phyloP scores from a whole-genome alignment of 2,797 vertebrate species.

The Epinephelus awoara region DNA sequence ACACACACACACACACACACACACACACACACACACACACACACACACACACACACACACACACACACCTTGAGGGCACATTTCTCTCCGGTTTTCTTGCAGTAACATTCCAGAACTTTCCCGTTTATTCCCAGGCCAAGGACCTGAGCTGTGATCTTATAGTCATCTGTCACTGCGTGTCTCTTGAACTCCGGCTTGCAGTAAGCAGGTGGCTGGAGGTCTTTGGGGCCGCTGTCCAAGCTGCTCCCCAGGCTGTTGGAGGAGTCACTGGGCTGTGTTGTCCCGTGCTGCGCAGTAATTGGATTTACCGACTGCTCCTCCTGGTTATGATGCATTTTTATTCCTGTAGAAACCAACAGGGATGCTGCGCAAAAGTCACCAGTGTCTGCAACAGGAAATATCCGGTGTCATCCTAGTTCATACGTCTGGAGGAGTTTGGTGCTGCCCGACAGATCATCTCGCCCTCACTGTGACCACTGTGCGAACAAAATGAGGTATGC shows the following conservation, averaged over 20 bases:
- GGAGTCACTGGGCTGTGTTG: slow-evolving; percentile 41
- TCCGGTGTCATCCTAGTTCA: slow-evolving; percentile 35
- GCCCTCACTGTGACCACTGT: not conserved
- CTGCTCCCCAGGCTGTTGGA: slow-evolving; percentile 45
- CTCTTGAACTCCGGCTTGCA: slow-evolving; percentile 88
- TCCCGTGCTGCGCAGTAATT: slow-evolving; percentile 42
- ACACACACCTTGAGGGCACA: slow-evolving; percentile 93
- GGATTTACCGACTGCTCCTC: slow-evolving; percentile 55
- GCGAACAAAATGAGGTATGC: not conserved
- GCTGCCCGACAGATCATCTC: slow-evolving; percentile 27
- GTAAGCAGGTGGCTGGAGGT: slow-evolving; percentile 64
- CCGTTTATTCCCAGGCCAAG: slow-evolving; percentile 95
- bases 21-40: not conserved
- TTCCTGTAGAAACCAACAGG: slow-evolving; percentile 2
- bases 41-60: not conserved
- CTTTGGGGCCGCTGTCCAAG: slow-evolving; percentile 36
- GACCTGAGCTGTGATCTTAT: slow-evolving; percentile 92
- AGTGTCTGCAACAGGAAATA: slow-evolving; percentile 12
- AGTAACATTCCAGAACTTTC: slow-evolving; percentile 93
- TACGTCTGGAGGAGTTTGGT: slow-evolving; percentile 10
- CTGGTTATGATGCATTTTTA: slow-evolving; percentile 65
- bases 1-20: slow-evolving; percentile 72
- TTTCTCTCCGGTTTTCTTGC: slow-evolving; percentile 90
- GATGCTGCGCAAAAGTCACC: slow-evolving; percentile 39
- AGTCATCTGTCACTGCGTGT: slow-evolving; percentile 93